These are phyloP conservation scores for Antechinus flavipes DNA, from an alignment of 2,113 vertebrate genomes.

Conservation along the genomic window DNA sequence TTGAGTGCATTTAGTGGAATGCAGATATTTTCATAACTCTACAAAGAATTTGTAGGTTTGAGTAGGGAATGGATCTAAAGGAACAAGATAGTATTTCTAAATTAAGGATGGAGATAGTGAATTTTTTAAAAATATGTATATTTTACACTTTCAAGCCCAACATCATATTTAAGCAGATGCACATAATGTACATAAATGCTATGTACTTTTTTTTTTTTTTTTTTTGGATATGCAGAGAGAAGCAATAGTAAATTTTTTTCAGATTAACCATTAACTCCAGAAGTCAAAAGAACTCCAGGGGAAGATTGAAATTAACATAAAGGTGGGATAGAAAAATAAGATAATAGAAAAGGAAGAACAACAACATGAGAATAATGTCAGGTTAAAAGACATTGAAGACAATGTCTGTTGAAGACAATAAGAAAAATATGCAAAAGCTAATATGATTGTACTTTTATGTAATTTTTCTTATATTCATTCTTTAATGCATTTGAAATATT, in stretches of 20 bases:
- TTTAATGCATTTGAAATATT: conserved; percentile 27
- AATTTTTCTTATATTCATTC: not conserved
- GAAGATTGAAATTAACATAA: conserved; percentile 28
- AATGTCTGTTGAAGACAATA: not conserved
- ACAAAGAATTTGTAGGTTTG: not conserved
- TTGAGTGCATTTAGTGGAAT: not conserved
- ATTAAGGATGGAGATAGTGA: not conserved
- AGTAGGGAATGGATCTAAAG: not conserved
- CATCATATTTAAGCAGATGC: conserved; percentile 10
- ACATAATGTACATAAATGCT: not conserved
- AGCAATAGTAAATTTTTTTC: conserved; percentile 32
- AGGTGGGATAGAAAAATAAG: conserved; percentile 36
- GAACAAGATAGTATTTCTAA: not conserved
- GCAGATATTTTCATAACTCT: not conserved
- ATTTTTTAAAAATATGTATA: not conserved
- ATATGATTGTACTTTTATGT: conserved; percentile 41
- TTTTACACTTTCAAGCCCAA: not conserved
- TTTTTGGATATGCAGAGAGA: conserved; percentile 1
- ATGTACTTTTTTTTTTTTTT: conserved; percentile 4
- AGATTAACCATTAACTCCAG: conserved; percentile 28
- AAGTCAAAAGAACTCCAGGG: conserved; percentile 33
- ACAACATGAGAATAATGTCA: conserved; percentile 43
- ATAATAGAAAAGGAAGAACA: conserved; percentile 22
- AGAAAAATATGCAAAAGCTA: not conserved
- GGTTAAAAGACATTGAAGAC: not conserved